Evolutionary conservation across 2,797 vertebrate species (phyloP).

Genomic region (Corythornis leucogaster): DNA sequence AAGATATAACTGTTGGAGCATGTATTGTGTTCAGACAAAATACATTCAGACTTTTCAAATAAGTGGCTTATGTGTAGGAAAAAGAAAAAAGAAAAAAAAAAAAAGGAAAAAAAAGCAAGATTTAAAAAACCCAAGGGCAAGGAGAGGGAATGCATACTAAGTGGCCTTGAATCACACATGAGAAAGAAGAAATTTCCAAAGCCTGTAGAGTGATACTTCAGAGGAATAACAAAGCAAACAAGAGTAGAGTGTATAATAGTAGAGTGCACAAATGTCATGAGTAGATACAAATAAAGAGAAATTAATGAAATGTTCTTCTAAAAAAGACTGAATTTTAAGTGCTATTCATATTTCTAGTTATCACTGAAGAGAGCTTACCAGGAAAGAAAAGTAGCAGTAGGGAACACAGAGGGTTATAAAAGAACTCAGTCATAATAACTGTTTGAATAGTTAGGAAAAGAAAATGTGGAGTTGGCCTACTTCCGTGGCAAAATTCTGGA

Average conservation of each 20-base stretch:
- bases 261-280: neutral
- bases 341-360: neutral
- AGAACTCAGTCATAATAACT: neutral
- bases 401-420: neutral
- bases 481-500: neutral
- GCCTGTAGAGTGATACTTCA: neutral
- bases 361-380: neutral
- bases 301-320: neutral
- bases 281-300: neutral
- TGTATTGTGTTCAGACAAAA: neutral
- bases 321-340: neutral
- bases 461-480: neutral
- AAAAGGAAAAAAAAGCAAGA: neutral
- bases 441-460: neutral
- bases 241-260: neutral
- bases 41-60: neutral
- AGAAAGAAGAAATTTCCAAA: neutral
- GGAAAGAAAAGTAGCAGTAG: neutral
- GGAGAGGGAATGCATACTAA: neutral
- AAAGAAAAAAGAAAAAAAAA: neutral
- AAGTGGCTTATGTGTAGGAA: neutral
- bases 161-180: neutral
- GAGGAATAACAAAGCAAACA: neutral
- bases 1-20: neutral
- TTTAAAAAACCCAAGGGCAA: neutral